Percentiles rank a stretch among this genome's conserved stretches.
Conservation (phyloP, 2,797 vertebrate genomes). For the Pseudochirops cupreus region DNA sequence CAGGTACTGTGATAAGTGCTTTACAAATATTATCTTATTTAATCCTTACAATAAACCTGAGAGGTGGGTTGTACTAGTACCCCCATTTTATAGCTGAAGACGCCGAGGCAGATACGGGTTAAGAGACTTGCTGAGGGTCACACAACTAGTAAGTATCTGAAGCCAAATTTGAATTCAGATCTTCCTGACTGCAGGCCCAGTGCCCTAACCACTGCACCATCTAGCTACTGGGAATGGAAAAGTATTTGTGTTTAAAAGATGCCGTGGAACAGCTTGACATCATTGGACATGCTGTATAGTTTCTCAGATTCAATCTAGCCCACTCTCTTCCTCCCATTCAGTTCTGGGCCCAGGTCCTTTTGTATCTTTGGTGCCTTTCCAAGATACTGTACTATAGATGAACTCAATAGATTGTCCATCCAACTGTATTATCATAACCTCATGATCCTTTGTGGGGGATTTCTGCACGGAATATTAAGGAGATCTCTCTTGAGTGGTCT, state of each 20-base stretch:
- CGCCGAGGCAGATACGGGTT: not conserved
- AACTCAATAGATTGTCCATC: not conserved
- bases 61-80: not conserved
- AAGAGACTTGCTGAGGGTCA: not conserved
- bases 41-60: not conserved
- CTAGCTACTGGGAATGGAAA: not conserved
- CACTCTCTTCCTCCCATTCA: not conserved
- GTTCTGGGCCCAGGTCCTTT: not conserved
- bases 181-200: not conserved
- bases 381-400: not conserved
- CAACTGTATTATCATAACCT: not conserved
- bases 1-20: not conserved
- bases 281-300: not conserved
- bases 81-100: not conserved
- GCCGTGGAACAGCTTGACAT: not conserved
- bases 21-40: not conserved
- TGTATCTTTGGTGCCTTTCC: not conserved
- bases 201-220: not conserved
- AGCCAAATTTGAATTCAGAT: not conserved
- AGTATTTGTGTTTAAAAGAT: not conserved
- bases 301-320: not conserved
- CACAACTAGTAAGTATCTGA: not conserved
- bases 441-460: not conserved
- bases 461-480: no score
- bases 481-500: not conserved